These are phyloP conservation scores for Leucophenga maculata DNA, from an alignment of 2,888 invertebrate genomes.

Conservation along the genomic window DNA sequence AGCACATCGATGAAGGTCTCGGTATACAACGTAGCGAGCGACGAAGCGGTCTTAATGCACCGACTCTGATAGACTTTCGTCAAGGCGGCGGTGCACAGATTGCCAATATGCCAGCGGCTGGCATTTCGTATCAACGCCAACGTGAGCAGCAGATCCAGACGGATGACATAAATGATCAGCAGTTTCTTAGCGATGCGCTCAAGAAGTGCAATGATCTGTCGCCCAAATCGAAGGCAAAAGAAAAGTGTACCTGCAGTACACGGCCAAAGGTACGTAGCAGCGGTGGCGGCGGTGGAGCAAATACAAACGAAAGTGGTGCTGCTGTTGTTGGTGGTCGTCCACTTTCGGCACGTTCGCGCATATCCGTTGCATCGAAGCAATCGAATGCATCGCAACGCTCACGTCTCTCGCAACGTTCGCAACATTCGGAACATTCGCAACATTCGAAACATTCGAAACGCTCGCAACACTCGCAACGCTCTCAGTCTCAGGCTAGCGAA, in stretches of 20 bases:
- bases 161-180: conserved; percentile 11
- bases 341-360: conserved; percentile 8
- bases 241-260: not conserved
- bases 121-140: conserved; percentile 5
- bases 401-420: not conserved
- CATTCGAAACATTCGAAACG: not conserved
- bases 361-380: not conserved
- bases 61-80: not conserved
- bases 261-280: too few relatives aligned
- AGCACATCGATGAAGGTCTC: not conserved
- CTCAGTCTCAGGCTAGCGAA: not conserved
- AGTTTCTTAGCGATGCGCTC: conserved; percentile 11
- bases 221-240: not conserved
- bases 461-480: not conserved
- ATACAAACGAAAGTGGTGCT: not conserved
- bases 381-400: not conserved
- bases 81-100: not conserved
- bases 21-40: too few relatives aligned
- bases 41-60: not conserved
- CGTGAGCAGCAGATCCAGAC: conserved; percentile 25
- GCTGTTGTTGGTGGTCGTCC: too few relatives aligned
- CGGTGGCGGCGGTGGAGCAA: not conserved
- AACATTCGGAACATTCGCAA: not conserved
- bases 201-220: conserved; percentile 12
- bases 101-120: not conserved